phyloP scores from a whole-genome alignment of 37 sponge, comb jelly and placozoan species.

The Corticium candelabrum region DNA sequence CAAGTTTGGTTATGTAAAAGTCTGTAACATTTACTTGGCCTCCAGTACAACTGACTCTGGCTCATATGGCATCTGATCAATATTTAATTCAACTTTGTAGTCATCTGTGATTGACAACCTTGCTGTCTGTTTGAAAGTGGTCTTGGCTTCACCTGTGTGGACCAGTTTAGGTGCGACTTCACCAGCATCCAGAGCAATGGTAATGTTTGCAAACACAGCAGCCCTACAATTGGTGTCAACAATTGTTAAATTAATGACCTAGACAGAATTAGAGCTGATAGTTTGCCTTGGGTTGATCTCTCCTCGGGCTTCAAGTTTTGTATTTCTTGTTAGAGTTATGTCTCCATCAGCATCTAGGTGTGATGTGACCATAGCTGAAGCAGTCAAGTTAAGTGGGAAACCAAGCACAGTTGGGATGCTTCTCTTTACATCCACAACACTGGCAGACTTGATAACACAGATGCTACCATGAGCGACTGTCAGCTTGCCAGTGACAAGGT shows the following conservation, averaged over 20 bases:
- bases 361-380: no score
- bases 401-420: neutral
- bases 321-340: no score
- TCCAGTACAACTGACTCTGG: neutral
- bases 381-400: neutral
- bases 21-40: neutral
- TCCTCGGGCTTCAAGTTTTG: no score
- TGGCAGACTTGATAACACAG: neutral
- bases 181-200: neutral
- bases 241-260: no score
- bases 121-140: neutral
- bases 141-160: neutral
- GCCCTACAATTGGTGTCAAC: no score
- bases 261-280: no score
- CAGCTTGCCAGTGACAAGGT: neutral
- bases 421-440: neutral
- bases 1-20: neutral
- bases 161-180: neutral
- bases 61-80: neutral
- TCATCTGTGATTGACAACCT: neutral
- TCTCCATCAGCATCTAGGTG: no score
- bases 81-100: neutral
- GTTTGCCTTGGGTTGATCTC: no score
- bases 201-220: no score
- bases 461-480: no score